These are phyloP conservation scores for Syndactyla subalaris DNA, from an alignment of 2,797 vertebrate genomes.

Conservation along the genomic window DNA sequence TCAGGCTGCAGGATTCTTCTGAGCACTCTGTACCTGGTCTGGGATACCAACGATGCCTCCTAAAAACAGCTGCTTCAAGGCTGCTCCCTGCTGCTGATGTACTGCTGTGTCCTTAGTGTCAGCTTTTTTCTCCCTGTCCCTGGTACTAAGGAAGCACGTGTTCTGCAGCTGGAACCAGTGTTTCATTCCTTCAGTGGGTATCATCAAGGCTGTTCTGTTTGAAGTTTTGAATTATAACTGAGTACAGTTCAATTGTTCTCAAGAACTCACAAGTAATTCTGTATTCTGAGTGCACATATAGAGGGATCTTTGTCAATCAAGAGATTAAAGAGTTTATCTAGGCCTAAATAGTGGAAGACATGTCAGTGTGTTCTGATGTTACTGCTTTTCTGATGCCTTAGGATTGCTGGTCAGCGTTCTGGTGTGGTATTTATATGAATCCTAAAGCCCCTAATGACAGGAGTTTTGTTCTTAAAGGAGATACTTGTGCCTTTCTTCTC, in stretches of 20 bases:
- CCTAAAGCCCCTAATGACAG: neutral
- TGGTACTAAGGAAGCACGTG: neutral
- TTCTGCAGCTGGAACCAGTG: neutral
- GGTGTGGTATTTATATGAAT: neutral
- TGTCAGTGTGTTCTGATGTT: neutral
- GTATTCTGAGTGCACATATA: neutral
- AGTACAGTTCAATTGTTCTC: neutral
- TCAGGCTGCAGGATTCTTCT: neutral
- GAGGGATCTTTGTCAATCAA: neutral
- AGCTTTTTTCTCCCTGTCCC: neutral
- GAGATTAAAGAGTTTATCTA: neutral
- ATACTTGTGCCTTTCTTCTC: neutral
- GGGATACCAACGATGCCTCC: rapidly evolving
- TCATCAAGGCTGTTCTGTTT: neutral
- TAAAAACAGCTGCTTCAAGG: neutral
- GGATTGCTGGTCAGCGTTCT: neutral
- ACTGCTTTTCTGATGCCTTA: neutral
- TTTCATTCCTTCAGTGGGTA: neutral
- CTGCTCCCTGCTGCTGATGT: neutral
- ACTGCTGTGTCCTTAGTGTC: neutral
- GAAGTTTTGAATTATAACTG: neutral
- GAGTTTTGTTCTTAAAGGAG: neutral
- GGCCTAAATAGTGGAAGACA: neutral
- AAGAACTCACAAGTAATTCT: neutral
- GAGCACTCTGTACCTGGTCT: neutral